Evolutionary conservation across 2,888 invertebrate species (phyloP), one percentile per base, ranked within the genome.

Genomic region (Galerucella calmariensis): DNA sequence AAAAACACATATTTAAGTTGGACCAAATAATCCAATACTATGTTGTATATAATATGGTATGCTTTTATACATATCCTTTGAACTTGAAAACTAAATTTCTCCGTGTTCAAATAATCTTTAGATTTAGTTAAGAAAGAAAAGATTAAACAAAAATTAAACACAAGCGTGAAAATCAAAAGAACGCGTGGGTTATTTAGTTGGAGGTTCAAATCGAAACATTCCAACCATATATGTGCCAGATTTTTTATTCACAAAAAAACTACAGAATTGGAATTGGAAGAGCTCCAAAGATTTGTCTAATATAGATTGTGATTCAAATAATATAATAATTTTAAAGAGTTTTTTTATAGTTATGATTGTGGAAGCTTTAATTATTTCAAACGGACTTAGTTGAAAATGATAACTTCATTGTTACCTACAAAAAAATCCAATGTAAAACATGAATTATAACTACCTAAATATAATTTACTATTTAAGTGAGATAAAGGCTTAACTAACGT

Each of bases 171-270:
- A 81, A 81, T 81, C 81, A 82, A 81, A 82, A 82, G 77, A 74
- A 73, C 79, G 65, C 66, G 58, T 56, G 69, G n/a, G 76, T 65
- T 75, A 82, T 76, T 77, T 72, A 79, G 79, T 78, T 59, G 62
- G 76, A n/a, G 51, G 67, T 65, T 72, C 79, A 80, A 82, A 83
- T 80, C 78, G 75, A 89, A 90, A 90, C 90, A 90, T 90, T 90
- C 90, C 90, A 90, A 90, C 90, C 90, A 89, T 90, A 88, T 89
- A 90, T 90, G 90, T 90, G 90, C 90, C 90, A 90, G 90, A 90
- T 89, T 90, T 90, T 90, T 90, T 90, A 87, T 87, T 87, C 86
- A 85, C 86, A 86, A 86, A 20, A 20, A 83, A 74, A 85, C 85
- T 84, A 56, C 1, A 85, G 83, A 83, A 66, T 81, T 83, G 83